Evolutionary conservation across 2,888 invertebrate genomes (phyloP).

Genomic region (Gasteruption jaculator): DNA sequence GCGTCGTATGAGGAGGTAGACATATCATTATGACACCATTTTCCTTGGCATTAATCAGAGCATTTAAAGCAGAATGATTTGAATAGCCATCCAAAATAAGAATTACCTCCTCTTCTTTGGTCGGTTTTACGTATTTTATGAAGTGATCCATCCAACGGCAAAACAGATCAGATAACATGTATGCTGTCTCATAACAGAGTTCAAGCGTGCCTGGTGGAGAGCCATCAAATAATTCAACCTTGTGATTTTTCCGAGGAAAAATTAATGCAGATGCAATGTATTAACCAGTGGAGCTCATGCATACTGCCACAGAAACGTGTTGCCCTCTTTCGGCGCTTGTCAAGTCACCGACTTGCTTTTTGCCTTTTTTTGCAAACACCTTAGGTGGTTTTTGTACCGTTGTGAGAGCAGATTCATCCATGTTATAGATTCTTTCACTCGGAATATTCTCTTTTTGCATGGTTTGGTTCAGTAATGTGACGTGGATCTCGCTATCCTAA

Average conservation of each 20-base stretch:
- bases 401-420: slow-evolving; percentile 27
- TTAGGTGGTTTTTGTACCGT: slow-evolving; percentile 25
- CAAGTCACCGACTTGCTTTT: slow-evolving; percentile 22
- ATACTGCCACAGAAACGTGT: slow-evolving; percentile 27
- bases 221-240: slow-evolving; percentile 20
- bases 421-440: slow-evolving; percentile 23
- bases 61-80: slow-evolving; percentile 30
- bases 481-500: too few relatives aligned
- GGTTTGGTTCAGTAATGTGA: slow-evolving; percentile 23
- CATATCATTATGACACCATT: slow-evolving; percentile 29
- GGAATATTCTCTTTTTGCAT: slow-evolving; percentile 22
- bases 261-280: slow-evolving; percentile 30
- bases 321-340: slow-evolving; percentile 27
- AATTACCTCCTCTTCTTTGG: slow-evolving; percentile 24
- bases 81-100: slow-evolving; percentile 32
- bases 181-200: slow-evolving; percentile 24
- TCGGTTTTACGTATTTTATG: slow-evolving; percentile 36
- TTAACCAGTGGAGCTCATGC: slow-evolving; percentile 23
- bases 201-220: slow-evolving; percentile 20
- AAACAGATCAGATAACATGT: slow-evolving; percentile 29
- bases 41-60: slow-evolving; percentile 22
- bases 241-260: slow-evolving; percentile 23
- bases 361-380: slow-evolving; percentile 23
- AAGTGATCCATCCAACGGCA: slow-evolving; percentile 30
- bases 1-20: slow-evolving; percentile 29